Evolutionary conservation across 2,113 vertebrate genomes (phyloP), one percentile per base, ranked within the genome.

Genomic region (Neodontobutis hainanensis): DNA sequence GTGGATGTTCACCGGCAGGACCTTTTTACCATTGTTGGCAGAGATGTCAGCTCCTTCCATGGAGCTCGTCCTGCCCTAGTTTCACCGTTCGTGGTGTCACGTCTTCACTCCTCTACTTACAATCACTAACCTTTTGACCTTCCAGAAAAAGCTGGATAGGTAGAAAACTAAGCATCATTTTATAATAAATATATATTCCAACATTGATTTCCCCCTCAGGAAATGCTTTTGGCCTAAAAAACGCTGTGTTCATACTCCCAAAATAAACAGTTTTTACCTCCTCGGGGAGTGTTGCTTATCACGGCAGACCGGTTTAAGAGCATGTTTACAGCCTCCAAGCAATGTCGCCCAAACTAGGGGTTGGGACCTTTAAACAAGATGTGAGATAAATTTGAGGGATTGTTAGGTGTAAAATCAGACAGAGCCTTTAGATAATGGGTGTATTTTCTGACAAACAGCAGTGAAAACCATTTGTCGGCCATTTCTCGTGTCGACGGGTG

Each of bases 131-230:
- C 52, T 6, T 55, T 36, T 38, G 34, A 34, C 52, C 34, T 55
- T 55, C 12, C 11, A 56, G 42, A 53, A 51, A n/a, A 73, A 64
- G 68, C 59, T 19, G 42, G 38, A 19, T 36, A 57, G 16, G 38
- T 10, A 44, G 46, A 50, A 70, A 40, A 68, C 53, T 6, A 32
- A 66, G 64, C 65, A 60, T 63, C 53, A 47, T 2, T 66, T 47
- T 48, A 27, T 27, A 34, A 38, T 65, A 59, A 75, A 78, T 70
- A 14, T 27, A 27, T 70, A 58, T 73, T 65, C 44, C 69, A 72
- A 70, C 11, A 40, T 10, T 61, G 69, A 79, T 79, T 51, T 40
- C 34, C 34, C 53, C 65, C 70, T 6, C 0, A 56, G 70, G 78
- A 77, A 56, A 58, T 14, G 45, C 19, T 68, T 70, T 70, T 7